phyloP scores from a whole-genome alignment of 2,888 invertebrate species.

The Campoletis raptor region DNA sequence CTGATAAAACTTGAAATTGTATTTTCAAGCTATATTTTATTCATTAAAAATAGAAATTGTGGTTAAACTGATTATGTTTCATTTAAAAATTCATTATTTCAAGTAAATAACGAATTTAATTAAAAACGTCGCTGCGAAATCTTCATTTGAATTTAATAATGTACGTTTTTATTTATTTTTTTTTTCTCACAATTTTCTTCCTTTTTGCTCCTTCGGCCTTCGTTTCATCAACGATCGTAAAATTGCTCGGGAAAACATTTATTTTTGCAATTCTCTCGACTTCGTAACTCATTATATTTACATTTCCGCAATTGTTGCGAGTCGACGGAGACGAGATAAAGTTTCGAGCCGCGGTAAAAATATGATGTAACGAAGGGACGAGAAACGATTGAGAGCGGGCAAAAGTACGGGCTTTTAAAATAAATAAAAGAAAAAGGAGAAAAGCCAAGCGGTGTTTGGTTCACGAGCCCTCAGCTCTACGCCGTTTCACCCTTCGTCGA shows the following conservation, averaged over 20 bases:
- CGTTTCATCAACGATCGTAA: constrained; percentile 14
- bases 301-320: constrained; percentile 56
- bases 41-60: constrained; percentile 18
- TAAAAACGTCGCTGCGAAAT: neutral
- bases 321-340: constrained; percentile 53
- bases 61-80: neutral
- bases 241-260: constrained; percentile 39
- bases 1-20: neutral
- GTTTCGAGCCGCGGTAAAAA: constrained; percentile 64
- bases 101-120: constrained; percentile 27
- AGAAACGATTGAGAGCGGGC: constrained; percentile 39
- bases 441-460: constrained; percentile 62
- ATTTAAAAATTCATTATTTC: constrained; percentile 27
- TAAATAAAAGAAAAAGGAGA: constrained; percentile 48
- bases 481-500: constrained; percentile 64
- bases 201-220: neutral
- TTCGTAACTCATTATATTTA: constrained; percentile 57
- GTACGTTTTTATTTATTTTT: neutral
- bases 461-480: constrained; percentile 64
- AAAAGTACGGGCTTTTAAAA: constrained; percentile 24
- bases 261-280: constrained; percentile 29
- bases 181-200: neutral
- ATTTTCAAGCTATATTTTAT: neutral
- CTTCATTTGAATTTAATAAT: constrained; percentile 20
- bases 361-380: constrained; percentile 42